phyloP scores from a whole-genome alignment of 2,797 vertebrate species.

The Argya squamiceps region DNA sequence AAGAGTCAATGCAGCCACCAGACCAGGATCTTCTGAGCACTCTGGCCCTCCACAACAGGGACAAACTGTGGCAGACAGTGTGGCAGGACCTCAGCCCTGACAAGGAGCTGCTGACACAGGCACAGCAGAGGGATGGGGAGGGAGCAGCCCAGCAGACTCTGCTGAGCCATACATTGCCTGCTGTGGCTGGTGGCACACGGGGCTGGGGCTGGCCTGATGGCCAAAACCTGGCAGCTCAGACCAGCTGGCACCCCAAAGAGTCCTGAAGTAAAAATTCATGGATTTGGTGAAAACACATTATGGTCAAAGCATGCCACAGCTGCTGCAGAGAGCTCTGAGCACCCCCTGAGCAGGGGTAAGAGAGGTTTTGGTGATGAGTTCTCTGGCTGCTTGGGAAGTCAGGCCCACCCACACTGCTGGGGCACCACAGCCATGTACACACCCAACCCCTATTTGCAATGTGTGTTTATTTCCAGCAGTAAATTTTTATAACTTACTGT shows the following conservation, averaged over 20 bases:
- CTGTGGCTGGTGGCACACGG: rapidly evolving
- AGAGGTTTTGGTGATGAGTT: not conserved
- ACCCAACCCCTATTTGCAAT: not conserved
- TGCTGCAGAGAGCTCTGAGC: not conserved
- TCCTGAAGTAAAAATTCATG: not conserved
- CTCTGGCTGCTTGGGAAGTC: rapidly evolving
- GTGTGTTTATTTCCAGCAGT: not conserved
- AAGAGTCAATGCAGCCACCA: not conserved
- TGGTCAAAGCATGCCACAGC: not conserved
- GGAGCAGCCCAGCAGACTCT: not conserved
- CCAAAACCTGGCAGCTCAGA: not conserved
- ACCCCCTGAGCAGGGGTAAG: not conserved
- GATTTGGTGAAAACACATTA: not conserved
- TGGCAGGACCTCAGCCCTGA: not conserved
- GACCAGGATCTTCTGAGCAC: not conserved
- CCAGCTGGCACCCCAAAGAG: not conserved
- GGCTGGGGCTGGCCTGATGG: rapidly evolving
- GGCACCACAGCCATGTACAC: not conserved
- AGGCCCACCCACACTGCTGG: rapidly evolving
- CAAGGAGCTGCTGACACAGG: not conserved
- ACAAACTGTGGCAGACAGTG: not conserved
- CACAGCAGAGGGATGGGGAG: not conserved
- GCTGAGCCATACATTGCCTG: not conserved
- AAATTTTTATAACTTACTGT: not conserved
- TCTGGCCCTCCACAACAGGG: not conserved